Base-by-base conservation (phyloP, 2,797 vertebrate genomes). In the Hypotaenidia philippensis region DNA sequence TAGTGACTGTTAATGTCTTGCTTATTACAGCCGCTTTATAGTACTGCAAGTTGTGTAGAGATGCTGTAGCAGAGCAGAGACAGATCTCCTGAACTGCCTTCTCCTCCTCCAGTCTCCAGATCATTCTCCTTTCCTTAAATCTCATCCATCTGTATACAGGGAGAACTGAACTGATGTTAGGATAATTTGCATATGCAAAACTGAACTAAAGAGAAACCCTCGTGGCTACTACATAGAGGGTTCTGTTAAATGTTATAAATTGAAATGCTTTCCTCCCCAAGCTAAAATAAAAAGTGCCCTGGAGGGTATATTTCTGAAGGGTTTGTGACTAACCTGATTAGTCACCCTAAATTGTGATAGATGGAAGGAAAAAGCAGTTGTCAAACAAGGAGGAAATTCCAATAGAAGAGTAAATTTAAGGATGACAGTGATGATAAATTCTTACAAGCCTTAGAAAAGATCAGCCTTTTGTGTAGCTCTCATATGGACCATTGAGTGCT, bases 341-440 rank as follows among this genome's bases (percentile, higher is more conserved):
- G 94, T 95, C 92, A 90, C 85, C 83, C 83, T 94, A 96, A 96
- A 94, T 93, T 96, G 90, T 96, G 95, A 96, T 91, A 91, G 96
- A 96, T 96, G 94, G 95, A 94, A 93, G 77, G 94, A 91, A 95
- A 95, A 96, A 96, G 64, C 79, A 94, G 85, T 86, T 95, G 95
- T 96, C 92, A 96, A 93, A 95, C 53, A 83, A 94, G 83, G 70
- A 95, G 93, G 94, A 95, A 96, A 96, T 95, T 96, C 95, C 95
- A 96, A 89, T 77, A 96, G 89, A 94, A 94, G 77, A 89, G 71
- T 92, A 93, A 92, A 96, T 96, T 94, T 91, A 88, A 83, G 94
- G 94, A 94, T 93, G 90, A 93, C 93, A 96, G 71, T 81, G 70
- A 91, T 92, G 95, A 96, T 96, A 95, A 94, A 96, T 96, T 94